Base-by-base conservation (phyloP, 2,888 invertebrate species). In the Apamea monoglypha region DNA sequence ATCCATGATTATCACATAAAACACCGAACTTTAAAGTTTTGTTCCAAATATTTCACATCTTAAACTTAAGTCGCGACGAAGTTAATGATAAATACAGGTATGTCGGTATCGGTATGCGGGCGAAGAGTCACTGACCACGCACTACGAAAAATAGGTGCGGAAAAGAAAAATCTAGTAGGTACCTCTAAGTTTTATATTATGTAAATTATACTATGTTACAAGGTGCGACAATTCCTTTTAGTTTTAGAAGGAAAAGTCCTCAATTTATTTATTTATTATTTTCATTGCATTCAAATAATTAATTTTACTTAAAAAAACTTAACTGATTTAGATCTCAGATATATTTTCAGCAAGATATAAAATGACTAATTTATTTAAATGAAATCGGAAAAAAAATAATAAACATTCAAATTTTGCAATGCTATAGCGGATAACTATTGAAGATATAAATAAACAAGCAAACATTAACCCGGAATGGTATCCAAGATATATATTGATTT, bases 41-140 rank as follows among this genome's bases (percentile, higher is more conserved):
- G 12, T 56, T 63, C 21, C 69, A n/a, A 84, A 56, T 61, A 36
- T 67, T 32, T 86, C 68, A 84, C 78, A 84, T 84, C 1, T 72
- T 83, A 47, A 67, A 53, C n/a, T 80, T 56, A 64, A 61, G 69
- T 70, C 16, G n/a, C 78, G 53, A 18, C 75, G 56, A 50, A n/a
- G 25, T 63, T 64, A 71, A 68, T 86, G 56, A 78, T 59, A 53
- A 76, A 83, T 74, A 79, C 87, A 87, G 80, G 84, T 76, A 56
- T 36, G 64, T 75, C 50, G 76, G 73, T 47, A 61, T 74, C 36
- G 76, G 76, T 53, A 74, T 72, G 70, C 79, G 78, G 71, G 4
- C 83, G 53, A 0, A 21, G 71, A 76, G 59, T 73, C 71, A 79
- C 80, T 82, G 70, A 76, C 75, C 61, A 77, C 78, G 67, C 44